These are phyloP conservation scores for Scaptomyza montana DNA, from an alignment of 1,140 invertebrate genomes.

Conservation along the genomic window DNA sequence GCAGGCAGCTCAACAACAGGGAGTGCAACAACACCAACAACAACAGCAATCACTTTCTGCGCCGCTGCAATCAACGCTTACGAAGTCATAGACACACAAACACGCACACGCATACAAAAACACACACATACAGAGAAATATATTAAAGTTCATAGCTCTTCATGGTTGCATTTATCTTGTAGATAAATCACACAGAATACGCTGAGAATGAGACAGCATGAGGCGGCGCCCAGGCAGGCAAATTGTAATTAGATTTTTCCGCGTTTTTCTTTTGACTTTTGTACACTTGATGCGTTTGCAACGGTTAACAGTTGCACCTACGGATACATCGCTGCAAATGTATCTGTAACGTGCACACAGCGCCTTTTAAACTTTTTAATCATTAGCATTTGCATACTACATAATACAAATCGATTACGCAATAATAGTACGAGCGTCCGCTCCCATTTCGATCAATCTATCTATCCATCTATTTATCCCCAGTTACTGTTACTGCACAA, in stretches of 20 bases:
- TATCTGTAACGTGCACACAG: constrained; percentile 71
- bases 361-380: constrained; percentile 53
- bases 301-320: constrained; percentile 75
- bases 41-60: constrained; percentile 37
- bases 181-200: constrained; percentile 55
- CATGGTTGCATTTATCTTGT: constrained; percentile 76
- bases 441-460: constrained; percentile 13
- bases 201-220: constrained; percentile 29
- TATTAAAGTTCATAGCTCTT: constrained; percentile 44
- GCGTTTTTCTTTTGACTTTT: constrained; percentile 35
- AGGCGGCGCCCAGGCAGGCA: constrained; percentile 26
- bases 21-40: constrained; percentile 36
- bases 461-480: too few species aligned
- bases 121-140: background rate
- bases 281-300: constrained; percentile 60
- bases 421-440: constrained; percentile 31
- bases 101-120: constrained; percentile 17
- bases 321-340: constrained; percentile 68
- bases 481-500: constrained; percentile 47
- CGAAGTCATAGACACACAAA: constrained; percentile 60
- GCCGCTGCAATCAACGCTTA: constrained; percentile 37
- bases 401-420: constrained; percentile 68
- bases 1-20: constrained; percentile 39
- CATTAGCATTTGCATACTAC: constrained; percentile 68
- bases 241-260: constrained; percentile 76